Percentiles rank a stretch among this genome's conserved stretches.
Conservation (phyloP, 1,140 invertebrate genomes). For the Agrypnia vestita region DNA sequence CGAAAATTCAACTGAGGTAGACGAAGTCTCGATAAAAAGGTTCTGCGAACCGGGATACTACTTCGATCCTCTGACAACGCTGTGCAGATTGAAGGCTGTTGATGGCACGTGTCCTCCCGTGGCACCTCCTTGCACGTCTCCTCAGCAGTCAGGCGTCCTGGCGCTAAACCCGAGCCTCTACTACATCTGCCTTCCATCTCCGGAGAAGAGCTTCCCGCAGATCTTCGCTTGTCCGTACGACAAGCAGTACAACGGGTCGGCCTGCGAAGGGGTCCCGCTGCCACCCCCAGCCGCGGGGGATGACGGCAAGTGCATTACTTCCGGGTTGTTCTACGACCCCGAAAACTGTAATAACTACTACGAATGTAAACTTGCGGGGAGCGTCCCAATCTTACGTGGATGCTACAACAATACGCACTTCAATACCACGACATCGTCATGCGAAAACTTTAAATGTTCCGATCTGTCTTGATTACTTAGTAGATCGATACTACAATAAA, state of each 20-base stretch:
- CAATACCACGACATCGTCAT: background rate
- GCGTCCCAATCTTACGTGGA: background rate
- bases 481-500: no score
- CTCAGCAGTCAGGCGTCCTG: background rate
- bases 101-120: constrained; percentile 14
- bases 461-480: background rate
- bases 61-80: constrained; percentile 38
- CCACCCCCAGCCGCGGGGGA: background rate
- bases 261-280: background rate
- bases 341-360: background rate
- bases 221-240: constrained; percentile 41
- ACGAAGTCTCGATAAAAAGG: background rate
- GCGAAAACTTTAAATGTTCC: constrained; percentile 21
- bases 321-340: constrained; percentile 20
- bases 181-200: constrained; percentile 40
- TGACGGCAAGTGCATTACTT: constrained; percentile 24
- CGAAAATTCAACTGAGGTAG: background rate
- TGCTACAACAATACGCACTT: constrained; percentile 6
- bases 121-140: constrained; percentile 2
- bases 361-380: background rate
- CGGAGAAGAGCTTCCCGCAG: constrained; percentile 10
- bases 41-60: constrained; percentile 32
- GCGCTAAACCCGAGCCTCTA: constrained; percentile 31
- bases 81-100: constrained; percentile 11
- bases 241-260: background rate